Conservation (phyloP, 1,140 invertebrate genomes). For the Sitobion miscanthi region DNA sequence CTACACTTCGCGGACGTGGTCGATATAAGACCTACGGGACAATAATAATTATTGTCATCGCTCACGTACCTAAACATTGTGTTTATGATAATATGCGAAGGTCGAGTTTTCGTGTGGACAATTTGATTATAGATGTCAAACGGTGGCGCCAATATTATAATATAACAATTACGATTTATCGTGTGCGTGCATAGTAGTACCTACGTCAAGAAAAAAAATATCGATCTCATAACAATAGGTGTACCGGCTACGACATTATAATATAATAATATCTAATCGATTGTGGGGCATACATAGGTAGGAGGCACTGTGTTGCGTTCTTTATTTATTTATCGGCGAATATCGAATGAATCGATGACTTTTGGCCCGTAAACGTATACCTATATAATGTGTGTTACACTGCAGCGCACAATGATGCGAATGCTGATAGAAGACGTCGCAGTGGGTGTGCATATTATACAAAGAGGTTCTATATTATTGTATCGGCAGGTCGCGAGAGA, state of each 20-base stretch:
- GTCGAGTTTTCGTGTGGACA: not conserved
- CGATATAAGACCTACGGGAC: not conserved
- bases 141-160: not conserved
- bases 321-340: not conserved
- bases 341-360: not conserved
- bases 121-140: not conserved
- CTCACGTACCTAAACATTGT: not conserved
- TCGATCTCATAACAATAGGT: not conserved
- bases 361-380: not conserved
- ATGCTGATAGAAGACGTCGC: not conserved
- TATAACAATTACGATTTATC: not conserved
- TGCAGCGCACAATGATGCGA: too few relatives aligned
- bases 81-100: slow-evolving; percentile 5
- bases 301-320: not conserved
- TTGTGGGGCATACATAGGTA: not conserved
- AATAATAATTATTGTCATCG: not conserved
- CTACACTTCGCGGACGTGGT: not conserved
- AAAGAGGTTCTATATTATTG: not conserved
- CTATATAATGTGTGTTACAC: too few relatives aligned
- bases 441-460: not conserved
- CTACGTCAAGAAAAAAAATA: not conserved
- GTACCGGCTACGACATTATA: too few relatives aligned
- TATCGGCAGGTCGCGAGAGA: not conserved
- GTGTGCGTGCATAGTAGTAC: not conserved
- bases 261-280: not conserved